Conservation (phyloP, 2,113 vertebrate species). For the Martes martes region DNA sequence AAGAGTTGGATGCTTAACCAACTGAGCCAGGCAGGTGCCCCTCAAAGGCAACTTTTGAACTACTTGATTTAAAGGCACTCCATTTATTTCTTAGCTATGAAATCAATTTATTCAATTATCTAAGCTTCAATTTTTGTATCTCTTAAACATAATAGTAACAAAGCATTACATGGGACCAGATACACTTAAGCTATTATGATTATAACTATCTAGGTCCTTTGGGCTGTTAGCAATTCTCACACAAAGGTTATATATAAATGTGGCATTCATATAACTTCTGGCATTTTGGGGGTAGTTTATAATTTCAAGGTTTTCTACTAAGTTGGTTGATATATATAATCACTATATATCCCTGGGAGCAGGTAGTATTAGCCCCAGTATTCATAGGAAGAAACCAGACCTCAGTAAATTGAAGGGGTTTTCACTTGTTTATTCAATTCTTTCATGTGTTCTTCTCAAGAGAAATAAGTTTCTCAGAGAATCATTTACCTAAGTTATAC, state of each 20-base stretch:
- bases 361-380: neutral
- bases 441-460: neutral
- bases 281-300: neutral
- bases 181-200: neutral
- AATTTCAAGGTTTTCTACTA: neutral
- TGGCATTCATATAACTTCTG: neutral
- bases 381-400: neutral
- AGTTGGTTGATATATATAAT: neutral
- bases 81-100: neutral
- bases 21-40: neutral
- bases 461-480: neutral
- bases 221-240: neutral
- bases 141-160: neutral
- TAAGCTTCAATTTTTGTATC: neutral
- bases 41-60: neutral
- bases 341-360: neutral
- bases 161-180: neutral
- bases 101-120: constrained; percentile 4
- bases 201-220: neutral
- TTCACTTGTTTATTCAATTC: neutral
- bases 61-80: neutral
- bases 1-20: neutral
- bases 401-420: neutral
- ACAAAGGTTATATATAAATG: neutral
- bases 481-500: neutral